These are phyloP conservation scores for Chelon labrosus DNA, from an alignment of 2,797 vertebrate species.

Conservation along the genomic window DNA sequence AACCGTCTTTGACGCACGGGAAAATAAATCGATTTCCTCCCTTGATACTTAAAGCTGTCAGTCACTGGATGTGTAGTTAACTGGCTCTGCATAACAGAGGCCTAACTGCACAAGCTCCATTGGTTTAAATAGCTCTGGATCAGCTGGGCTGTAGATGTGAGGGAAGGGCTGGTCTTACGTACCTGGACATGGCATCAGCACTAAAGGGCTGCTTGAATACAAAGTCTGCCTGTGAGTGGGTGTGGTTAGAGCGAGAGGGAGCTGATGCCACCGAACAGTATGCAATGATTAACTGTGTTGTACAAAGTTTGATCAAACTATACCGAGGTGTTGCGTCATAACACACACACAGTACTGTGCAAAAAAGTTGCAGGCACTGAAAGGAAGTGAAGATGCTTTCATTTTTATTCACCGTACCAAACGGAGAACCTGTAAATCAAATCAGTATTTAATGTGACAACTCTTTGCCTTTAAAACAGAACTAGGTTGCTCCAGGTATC, in stretches of 20 bases:
- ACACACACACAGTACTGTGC: neutral
- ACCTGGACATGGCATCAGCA: slow-evolving; percentile 58
- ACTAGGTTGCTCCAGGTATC: too few relatives aligned
- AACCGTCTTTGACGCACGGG: neutral
- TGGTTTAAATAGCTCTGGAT: slow-evolving; percentile 17
- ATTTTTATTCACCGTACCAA: neutral
- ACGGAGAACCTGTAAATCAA: neutral
- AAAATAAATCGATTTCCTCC: slow-evolving; percentile 44
- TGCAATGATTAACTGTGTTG: slow-evolving; percentile 80
- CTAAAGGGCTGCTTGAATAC: slow-evolving; percentile 55
- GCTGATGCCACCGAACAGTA: slow-evolving; percentile 38
- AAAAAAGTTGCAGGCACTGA: neutral
- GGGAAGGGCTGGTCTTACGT: slow-evolving; percentile 52
- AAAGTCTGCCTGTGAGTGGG: slow-evolving; percentile 16
- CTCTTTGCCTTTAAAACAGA: neutral
- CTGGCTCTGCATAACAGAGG: slow-evolving; percentile 19
- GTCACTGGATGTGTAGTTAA: slow-evolving; percentile 26
- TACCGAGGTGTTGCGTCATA: slow-evolving; percentile 24
- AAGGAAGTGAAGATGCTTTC: neutral
- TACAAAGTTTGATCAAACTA: slow-evolving; percentile 77
- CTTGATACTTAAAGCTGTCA: slow-evolving; percentile 6
- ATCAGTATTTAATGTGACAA: neutral
- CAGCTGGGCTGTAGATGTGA: slow-evolving; percentile 51
- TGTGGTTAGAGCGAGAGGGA: neutral
- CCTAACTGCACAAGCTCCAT: slow-evolving; percentile 22